phyloP scores from a whole-genome alignment of 2,797 vertebrate species.

The Cercopithecus hamlyni region DNA sequence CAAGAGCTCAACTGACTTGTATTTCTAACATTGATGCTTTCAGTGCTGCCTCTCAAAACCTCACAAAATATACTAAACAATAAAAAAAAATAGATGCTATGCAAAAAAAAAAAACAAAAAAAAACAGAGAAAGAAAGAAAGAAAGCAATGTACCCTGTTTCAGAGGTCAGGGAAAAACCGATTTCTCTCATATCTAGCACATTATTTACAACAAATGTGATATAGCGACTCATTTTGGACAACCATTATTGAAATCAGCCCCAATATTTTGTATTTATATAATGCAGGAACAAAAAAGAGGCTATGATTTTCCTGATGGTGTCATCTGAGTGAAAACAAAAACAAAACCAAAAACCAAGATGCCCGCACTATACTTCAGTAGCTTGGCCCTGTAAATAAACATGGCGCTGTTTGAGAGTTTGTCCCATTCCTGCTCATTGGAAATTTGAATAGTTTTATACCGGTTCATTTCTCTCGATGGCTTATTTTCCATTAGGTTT shows the following conservation, averaged over 20 bases:
- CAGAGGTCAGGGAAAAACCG: neutral
- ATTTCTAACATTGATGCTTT: neutral
- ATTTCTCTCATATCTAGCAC: neutral
- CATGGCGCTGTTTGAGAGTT: neutral
- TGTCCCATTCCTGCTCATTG: neutral
- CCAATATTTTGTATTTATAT: neutral
- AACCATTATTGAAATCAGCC: neutral
- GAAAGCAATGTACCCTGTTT: neutral
- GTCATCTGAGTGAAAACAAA: neutral
- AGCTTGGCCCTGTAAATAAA: neutral
- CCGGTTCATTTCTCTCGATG: rapidly evolving
- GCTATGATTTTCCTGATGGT: neutral
- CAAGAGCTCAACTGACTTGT: neutral
- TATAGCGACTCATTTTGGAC: neutral
- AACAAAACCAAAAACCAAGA: neutral
- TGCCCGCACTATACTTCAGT: neutral
- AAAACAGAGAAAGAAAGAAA: too few species aligned
- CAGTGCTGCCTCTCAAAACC: neutral
- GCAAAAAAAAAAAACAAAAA: neutral
- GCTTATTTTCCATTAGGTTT: neutral
- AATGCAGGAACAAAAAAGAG: neutral
- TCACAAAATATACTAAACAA: neutral
- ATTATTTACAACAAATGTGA: neutral
- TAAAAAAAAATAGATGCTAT: neutral
- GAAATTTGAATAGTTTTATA: neutral